phyloP scores from a whole-genome alignment of 2,113 vertebrate species.

The Chelonoidis abingdonii region DNA sequence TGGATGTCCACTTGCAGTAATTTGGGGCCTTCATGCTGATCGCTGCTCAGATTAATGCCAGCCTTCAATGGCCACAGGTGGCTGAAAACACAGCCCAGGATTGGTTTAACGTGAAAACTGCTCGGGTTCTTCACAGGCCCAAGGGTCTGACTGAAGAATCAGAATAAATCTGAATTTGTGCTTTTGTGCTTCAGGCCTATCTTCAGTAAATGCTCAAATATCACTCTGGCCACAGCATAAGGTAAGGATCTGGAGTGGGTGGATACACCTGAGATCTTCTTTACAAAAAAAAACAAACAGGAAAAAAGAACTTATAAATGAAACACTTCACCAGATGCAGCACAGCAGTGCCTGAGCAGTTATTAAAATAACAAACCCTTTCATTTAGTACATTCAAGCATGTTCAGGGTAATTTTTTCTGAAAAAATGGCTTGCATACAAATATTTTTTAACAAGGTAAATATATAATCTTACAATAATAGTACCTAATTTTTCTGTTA shows the following conservation, averaged over 20 bases:
- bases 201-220: constrained; percentile 36
- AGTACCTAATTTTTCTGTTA: constrained; percentile 75
- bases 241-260: neutral
- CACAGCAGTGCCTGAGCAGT: constrained; percentile 42
- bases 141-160: constrained; percentile 56
- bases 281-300: neutral
- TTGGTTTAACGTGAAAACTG: constrained; percentile 43
- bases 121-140: neutral
- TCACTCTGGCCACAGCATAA: neutral
- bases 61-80: constrained; percentile 27
- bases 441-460: constrained; percentile 79
- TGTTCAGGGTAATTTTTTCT: constrained; percentile 71
- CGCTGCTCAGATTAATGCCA: constrained; percentile 40
- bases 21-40: neutral
- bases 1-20: neutral
- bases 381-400: constrained; percentile 74
- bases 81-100: constrained; percentile 50
- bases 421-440: constrained; percentile 74
- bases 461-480: constrained; percentile 74
- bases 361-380: constrained; percentile 73
- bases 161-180: constrained; percentile 43
- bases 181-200: constrained; percentile 39
- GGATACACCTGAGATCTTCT: neutral
- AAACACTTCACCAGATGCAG: constrained; percentile 61
- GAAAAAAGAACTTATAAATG: constrained; percentile 54